phyloP scores from a whole-genome alignment of 1,140 invertebrate genomes.

The Euglossa dilemma region DNA sequence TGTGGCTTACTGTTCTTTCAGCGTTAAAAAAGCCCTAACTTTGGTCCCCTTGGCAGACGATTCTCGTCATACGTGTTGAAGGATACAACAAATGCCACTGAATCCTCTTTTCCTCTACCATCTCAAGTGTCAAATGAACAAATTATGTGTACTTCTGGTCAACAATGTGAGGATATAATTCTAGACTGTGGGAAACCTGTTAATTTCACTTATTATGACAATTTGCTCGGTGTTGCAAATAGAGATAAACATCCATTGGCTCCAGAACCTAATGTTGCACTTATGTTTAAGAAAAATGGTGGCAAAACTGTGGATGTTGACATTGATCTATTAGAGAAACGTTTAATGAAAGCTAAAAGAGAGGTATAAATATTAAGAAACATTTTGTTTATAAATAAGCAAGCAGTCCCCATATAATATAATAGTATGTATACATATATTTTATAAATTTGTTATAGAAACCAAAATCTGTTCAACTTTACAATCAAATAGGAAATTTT shows the following conservation, averaged over 20 bases:
- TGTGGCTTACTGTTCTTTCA: slow-evolving; percentile 81
- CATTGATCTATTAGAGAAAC: slow-evolving; percentile 89
- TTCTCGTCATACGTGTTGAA: slow-evolving; percentile 78
- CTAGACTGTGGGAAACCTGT: slow-evolving; percentile 93
- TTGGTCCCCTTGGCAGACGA: slow-evolving; percentile 79
- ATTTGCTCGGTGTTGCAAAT: slow-evolving; percentile 91
- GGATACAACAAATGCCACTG: slow-evolving; percentile 75
- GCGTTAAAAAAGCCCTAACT: slow-evolving; percentile 79
- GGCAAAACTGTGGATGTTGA: slow-evolving; percentile 88
- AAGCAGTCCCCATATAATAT: background rate
- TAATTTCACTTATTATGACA: slow-evolving; percentile 94
- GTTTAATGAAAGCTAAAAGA: slow-evolving; percentile 90
- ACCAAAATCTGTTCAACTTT: slow-evolving; percentile 92
- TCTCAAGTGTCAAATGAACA: slow-evolving; percentile 71
- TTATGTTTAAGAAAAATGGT: slow-evolving; percentile 90
- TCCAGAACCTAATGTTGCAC: slow-evolving; percentile 88
- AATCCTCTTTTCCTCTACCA: slow-evolving; percentile 62
- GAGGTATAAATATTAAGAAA: slow-evolving; percentile 82
- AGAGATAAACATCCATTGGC: slow-evolving; percentile 87
- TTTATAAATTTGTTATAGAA: slow-evolving; percentile 83
- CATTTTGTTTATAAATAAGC: background rate
- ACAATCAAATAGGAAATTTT: slow-evolving; percentile 95
- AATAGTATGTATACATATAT: slow-evolving; percentile 8
- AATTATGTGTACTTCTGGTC: slow-evolving; percentile 69
- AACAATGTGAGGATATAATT: slow-evolving; percentile 85